phyloP scores from a whole-genome alignment of 1,140 invertebrate species.

The Microplitis mediator region DNA sequence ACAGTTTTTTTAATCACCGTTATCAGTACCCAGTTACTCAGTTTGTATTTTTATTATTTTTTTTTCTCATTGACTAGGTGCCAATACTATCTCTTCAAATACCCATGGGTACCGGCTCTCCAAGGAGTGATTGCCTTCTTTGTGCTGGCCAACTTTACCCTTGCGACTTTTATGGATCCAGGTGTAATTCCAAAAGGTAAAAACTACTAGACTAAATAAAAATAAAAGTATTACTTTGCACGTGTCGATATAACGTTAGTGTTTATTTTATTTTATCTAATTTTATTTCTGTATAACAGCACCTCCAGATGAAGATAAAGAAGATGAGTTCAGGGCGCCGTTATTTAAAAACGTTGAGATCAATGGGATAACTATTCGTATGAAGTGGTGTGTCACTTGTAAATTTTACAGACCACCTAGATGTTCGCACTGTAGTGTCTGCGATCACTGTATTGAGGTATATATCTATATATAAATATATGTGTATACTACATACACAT shows the following conservation, averaged over 20 bases:
- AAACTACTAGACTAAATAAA: neutral
- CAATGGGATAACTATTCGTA: constrained; percentile 95
- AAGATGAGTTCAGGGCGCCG: constrained; percentile 96
- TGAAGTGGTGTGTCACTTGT: constrained; percentile 99
- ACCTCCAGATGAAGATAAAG: constrained; percentile 92
- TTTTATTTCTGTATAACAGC: constrained; percentile 65
- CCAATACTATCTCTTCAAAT: constrained; percentile 78
- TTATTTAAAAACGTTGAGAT: constrained; percentile 98
- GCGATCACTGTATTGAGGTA: constrained; percentile 98
- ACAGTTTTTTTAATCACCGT: neutral
- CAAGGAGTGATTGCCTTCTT: constrained; percentile 96
- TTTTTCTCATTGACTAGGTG: constrained; percentile 71
- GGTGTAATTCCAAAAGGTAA: constrained; percentile 98
- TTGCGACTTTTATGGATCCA: constrained; percentile 99
- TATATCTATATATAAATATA: neutral
- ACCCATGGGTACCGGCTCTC: constrained; percentile 88
- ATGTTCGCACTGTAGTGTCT: constrained; percentile 98
- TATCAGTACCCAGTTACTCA: neutral
- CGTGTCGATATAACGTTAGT: neutral
- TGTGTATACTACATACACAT: neutral
- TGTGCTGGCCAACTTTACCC: constrained; percentile 96
- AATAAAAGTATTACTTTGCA: neutral
- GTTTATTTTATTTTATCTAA: constrained; percentile 23
- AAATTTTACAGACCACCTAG: constrained; percentile 98
- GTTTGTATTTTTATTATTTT: constrained; percentile 18